Base-by-base conservation (phyloP, 1,140 invertebrate species). In the Eriosoma lanigerum region DNA sequence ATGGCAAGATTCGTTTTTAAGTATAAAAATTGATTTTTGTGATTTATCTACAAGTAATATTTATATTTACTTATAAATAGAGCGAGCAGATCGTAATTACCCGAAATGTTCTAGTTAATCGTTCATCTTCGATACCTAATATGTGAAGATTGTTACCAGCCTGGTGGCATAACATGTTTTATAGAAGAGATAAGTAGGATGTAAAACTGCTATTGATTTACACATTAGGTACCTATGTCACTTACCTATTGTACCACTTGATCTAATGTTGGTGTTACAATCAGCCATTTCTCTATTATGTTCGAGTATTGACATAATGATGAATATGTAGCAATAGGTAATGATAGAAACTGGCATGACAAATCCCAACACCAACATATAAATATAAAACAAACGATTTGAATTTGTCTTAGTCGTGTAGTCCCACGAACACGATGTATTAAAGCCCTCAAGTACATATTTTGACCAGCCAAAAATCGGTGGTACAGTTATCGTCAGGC, bases 341-440 rank as follows among this genome's bases (percentile, higher is more conserved):
- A 89, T 87, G 12, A 88, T 85, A 0, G 82, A 76, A 2, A 88
- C 85, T 0, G 89, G 89, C 6, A 89, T 81, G 38, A 88, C 80
- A 83, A 89, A 89, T 13, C 88, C 87, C 1, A 89, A 84, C 17
- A 87, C 83, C 1, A 89, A 84, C 13, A 89, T 85, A 82, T 88
- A 88, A 17, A 88, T 82, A 64, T 88, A 88, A 83, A 87, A 89
- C 17, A 86, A 83, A 32, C 86, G 83, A 81, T 88, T 88, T 50
- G 83, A 82, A 0, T 83, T 32, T 8, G 85, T 86, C 50, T 84
- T 84, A 6, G 87, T 87, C 32, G 87, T 84, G 84, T 89, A 90
- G 83, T 90, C 88, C 84, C 89, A 88, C 0, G 89, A 89, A 80
- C 89, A 90, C 0, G 88, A 88, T 2, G 88, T 89, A 46, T 87